Conservation (phyloP, 2,888 invertebrate genomes). For the Melikaiella ostensackeni region DNA sequence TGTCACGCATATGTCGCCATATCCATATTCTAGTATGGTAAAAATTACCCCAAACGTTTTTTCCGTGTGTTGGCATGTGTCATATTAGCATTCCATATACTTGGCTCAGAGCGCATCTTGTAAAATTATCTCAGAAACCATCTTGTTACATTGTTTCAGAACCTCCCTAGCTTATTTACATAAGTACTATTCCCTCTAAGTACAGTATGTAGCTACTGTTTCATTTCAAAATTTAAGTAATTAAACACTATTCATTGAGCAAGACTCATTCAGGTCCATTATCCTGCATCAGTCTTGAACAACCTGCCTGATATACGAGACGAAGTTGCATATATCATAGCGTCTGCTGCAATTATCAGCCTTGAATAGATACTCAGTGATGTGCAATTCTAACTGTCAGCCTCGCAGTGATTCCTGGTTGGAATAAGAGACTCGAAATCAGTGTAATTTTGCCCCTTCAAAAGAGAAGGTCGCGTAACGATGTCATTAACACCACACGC, state of each 20-base stretch:
- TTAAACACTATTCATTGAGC: background rate
- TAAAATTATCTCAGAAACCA: no score
- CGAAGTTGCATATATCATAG: background rate
- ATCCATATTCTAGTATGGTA: no score
- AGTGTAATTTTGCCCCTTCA: conserved; percentile 17
- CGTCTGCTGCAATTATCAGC: conserved; percentile 8
- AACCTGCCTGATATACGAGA: background rate
- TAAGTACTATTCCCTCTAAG: background rate
- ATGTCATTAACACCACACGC: conserved; percentile 24
- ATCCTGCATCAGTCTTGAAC: background rate
- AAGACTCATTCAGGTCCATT: background rate
- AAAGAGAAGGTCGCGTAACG: conserved; percentile 28
- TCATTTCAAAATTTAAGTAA: background rate
- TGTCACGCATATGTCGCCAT: no score
- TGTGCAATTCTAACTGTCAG: conserved; percentile 21
- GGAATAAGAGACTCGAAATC: conserved; percentile 22
- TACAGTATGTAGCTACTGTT: background rate
- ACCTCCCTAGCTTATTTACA: background rate
- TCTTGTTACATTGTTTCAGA: no score
- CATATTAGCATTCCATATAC: no score
- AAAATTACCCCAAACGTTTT: no score
- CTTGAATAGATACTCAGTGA: conserved; percentile 12
- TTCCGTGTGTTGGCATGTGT: no score
- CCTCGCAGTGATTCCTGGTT: conserved; percentile 15
- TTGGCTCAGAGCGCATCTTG: no score